Base-by-base conservation (phyloP, 2,797 vertebrate species). In the Etheostoma perlongum region DNA sequence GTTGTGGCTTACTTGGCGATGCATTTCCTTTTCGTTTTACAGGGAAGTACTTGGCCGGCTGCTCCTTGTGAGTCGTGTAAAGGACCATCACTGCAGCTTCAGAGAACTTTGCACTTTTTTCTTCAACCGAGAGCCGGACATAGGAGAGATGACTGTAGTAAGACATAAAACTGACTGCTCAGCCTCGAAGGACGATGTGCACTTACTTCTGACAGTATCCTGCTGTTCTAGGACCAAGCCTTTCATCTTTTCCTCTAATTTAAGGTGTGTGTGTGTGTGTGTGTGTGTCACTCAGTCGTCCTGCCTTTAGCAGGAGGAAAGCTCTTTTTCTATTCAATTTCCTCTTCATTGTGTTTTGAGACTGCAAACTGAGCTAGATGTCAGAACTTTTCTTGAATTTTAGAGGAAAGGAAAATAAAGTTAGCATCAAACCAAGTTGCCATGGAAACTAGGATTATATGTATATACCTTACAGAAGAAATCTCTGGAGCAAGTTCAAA, bases 41-140 rank as follows among this genome's bases (percentile, higher is more conserved):
- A 96, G 95, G 95, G 74, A 96, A 96, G 84, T 96, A 96, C 85
- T 95, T 96, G 94, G 95, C 94, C 0, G 93, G 94, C 81, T 96
- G 95, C 88, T 93, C 93, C 33, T 65, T 96, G 86, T 96, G 89
- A 95, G 30, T 0, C 16, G 27, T 27, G 19, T 42, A 1, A 25
- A 57, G 51, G 65, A 68, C 30, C 60, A 5, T 33, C 0, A 4
- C 65, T 73, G 21, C 25, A 47, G 68, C 33, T 66, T 72, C 67
- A 46, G 65, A 74, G 78, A 77, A 76, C 69, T 72, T 90, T 83
- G 93, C 92, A 94, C 94, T 93, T 93, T 91, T 69, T 49, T 40
- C 36, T 42, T n/a, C 51, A 55, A 58, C 42, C 0, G 7, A 55
- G 13, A n/a, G 18, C 21, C 23, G 46, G 18, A 60, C 40, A 11